Conservation (phyloP, 2,888 invertebrate genomes). For the Archips xylosteana region DNA sequence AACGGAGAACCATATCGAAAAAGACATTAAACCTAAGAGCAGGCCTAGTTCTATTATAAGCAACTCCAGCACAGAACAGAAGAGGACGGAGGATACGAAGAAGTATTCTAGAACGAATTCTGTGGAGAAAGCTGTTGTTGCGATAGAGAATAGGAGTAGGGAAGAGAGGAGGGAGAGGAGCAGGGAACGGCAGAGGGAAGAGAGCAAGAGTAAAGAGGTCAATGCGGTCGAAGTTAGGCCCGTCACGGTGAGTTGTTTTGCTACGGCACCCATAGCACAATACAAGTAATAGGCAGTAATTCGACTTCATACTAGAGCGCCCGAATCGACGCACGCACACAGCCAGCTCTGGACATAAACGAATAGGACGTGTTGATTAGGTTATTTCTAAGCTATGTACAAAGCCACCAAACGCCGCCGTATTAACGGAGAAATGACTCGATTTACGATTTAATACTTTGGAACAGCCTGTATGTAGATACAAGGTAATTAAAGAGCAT, state of each 20-base stretch:
- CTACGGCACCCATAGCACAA: neutral
- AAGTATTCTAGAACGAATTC: constrained; percentile 68
- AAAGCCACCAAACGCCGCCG: too few species aligned
- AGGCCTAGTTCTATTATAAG: constrained; percentile 45
- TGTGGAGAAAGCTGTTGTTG: constrained; percentile 52
- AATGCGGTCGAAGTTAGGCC: constrained; percentile 72
- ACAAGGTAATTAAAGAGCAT: too few species aligned
- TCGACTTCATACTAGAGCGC: too few species aligned
- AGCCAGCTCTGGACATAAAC: too few species aligned
- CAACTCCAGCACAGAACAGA: constrained; percentile 42
- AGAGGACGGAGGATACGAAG: constrained; percentile 53
- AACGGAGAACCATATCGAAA: constrained; percentile 39
- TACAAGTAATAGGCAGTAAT: too few species aligned
- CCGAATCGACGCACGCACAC: too few species aligned
- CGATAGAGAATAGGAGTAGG: constrained; percentile 46
- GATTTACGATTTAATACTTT: too few species aligned
- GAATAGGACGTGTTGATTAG: too few species aligned
- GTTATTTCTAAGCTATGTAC: too few species aligned
- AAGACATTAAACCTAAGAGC: constrained; percentile 44
- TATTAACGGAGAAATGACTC: too few species aligned
- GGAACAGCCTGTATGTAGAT: too few species aligned
- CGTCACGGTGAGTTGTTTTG: constrained; percentile 64
- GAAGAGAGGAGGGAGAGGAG: constrained; percentile 51
- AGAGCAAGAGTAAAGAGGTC: constrained; percentile 46
- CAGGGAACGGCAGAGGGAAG: constrained; percentile 52